Conservation (phyloP, 2,797 vertebrate genomes). For the Columba guinea region DNA sequence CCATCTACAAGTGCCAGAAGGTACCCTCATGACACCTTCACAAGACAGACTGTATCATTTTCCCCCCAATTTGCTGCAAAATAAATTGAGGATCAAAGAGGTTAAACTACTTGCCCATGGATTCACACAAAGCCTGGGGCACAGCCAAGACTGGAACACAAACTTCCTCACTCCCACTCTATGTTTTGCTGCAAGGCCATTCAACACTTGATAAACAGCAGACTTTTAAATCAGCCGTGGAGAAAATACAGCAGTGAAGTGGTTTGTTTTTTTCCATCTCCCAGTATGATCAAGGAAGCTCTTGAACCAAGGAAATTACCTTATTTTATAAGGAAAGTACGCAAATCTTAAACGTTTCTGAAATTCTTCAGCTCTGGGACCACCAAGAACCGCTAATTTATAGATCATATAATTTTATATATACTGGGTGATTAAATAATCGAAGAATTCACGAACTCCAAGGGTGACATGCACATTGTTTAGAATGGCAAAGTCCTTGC, state of each 20-base stretch:
- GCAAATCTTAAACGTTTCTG: background rate
- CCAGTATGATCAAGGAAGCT: background rate
- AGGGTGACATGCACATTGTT: background rate
- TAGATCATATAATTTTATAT: background rate
- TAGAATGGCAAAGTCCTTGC: background rate
- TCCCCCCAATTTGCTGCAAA: background rate
- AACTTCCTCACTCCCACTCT: background rate
- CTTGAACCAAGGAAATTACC: background rate
- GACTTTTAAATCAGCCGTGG: background rate
- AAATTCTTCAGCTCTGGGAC: background rate
- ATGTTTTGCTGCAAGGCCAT: background rate
- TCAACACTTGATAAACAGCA: conserved; percentile 8
- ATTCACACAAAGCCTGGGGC: conserved; percentile 1
- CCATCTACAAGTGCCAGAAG: conserved; percentile 38
- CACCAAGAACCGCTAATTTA: background rate
- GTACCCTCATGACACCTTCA: background rate
- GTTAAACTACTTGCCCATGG: conserved; percentile 3
- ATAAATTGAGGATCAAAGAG: conserved; percentile 48
- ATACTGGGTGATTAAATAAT: background rate
- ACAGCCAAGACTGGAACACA: background rate
- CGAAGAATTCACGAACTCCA: background rate
- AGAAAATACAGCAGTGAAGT: background rate
- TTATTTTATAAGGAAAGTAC: background rate
- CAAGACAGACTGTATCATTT: background rate
- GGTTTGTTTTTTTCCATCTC: background rate